phyloP scores from a whole-genome alignment of 2,797 vertebrate species.

The Micromesistius poutassou region DNA sequence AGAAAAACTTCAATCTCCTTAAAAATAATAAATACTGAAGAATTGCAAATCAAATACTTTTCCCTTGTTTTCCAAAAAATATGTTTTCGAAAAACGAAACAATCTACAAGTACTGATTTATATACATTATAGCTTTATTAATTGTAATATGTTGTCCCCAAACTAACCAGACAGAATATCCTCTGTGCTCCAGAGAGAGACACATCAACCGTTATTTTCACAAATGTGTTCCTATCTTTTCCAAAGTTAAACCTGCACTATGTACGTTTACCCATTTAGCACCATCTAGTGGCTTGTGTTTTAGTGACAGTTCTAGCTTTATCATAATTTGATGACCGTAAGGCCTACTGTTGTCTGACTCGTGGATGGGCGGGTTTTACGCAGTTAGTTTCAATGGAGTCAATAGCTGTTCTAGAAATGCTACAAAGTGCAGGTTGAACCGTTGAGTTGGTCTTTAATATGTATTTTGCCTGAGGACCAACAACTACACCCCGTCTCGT shows the following conservation, averaged over 20 bases:
- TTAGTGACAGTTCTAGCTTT: neutral
- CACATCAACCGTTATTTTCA: neutral
- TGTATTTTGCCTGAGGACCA: neutral
- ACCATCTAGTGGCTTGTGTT: neutral
- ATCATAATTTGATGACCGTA: too few species aligned
- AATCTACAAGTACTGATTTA: neutral
- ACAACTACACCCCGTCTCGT: neutral
- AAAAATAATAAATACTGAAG: neutral
- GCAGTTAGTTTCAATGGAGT: neutral
- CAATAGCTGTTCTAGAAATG: neutral
- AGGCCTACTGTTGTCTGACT: too few species aligned
- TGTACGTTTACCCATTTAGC: neutral
- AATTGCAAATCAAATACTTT: neutral
- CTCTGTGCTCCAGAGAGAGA: neutral
- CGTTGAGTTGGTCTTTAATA: neutral
- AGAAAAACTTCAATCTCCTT: neutral
- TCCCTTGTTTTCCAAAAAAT: neutral
- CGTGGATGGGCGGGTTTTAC: too few species aligned
- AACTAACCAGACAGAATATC: neutral
- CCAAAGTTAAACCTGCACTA: constrained; percentile 2
- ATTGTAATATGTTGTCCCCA: neutral
- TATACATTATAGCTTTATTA: neutral
- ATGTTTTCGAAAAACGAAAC: neutral
- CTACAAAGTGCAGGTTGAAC: neutral
- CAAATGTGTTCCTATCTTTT: neutral